Base-by-base conservation (phyloP, 2,797 vertebrate genomes). In the Coccyzus lansbergi region DNA sequence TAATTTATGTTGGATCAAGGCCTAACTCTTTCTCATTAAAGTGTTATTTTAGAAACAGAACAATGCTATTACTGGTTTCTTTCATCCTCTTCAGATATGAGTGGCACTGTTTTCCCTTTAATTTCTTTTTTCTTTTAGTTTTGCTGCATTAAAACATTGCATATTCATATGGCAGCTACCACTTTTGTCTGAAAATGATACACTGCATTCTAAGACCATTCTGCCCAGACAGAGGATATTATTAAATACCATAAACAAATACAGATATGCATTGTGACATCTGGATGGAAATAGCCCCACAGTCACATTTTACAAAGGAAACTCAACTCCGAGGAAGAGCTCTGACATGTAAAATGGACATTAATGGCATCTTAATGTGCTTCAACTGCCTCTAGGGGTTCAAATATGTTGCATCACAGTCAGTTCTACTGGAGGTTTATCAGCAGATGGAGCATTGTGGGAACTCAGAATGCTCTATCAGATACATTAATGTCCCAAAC, bases 161-260 rank as follows among this genome's bases (percentile, higher is more conserved):
- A 79, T 92, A 93, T 91, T 96, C 90, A 83, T 86, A 83, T 29
- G 63, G 60, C 52, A 90, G 21, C 36, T 77, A 86, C 49, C 25
- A 53, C 60, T 90, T 94, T 80, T 28, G 8, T 65, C 42, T 87
- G 44, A 86, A 64, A 86, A 86, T 44, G 77, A 84, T 59, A 42
- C 14, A 42, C 36, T 68, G 20, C 49, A 26, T 94, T 95, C 56
- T 91, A 94, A 63, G 69, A 71, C 18, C 26, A 28, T 52, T 82
- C 62, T 93, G 13, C 49, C 58, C 85, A 95, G 71, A 42, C 63
- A 90, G 81, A 83, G 89, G 60, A 77, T 49, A 86, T 89, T 68
- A 95, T 96, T 95, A 80, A 96, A 91, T 91, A 48, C 58, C 20
- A 85, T 79, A 92, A 96, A 90, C 49, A 96, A 95, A 94, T 71